Conservation (phyloP, 2,113 vertebrate species). For the Psophia crepitans region DNA sequence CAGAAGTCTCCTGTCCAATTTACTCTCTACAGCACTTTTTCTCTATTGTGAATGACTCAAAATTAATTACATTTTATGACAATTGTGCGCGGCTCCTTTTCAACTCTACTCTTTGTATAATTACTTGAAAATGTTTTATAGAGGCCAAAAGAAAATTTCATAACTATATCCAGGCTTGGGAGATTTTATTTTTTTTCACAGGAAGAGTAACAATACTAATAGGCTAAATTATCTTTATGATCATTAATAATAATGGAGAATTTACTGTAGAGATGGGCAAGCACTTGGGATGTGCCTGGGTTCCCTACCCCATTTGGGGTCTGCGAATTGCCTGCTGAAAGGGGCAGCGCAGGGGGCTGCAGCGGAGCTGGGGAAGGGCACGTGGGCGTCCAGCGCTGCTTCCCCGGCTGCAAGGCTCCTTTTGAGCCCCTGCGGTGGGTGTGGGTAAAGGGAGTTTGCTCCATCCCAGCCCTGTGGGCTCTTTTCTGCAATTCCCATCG, state of each 20-base stretch:
- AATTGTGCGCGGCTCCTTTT: conserved; percentile 21
- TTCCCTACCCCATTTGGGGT: neutral
- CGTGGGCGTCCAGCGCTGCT: too few species aligned
- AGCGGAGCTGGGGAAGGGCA: neutral
- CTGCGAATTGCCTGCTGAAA: neutral
- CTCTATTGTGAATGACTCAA: conserved; percentile 54
- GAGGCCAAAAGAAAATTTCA: neutral
- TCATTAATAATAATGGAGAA: neutral
- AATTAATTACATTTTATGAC: conserved; percentile 68
- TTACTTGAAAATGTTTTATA: conserved; percentile 24
- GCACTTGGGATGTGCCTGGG: neutral
- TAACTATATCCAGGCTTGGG: neutral
- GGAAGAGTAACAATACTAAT: neutral
- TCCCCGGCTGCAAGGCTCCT: neutral
- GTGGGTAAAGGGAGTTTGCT: neutral
- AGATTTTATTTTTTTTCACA: neutral
- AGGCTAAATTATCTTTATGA: neutral
- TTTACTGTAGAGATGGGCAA: neutral
- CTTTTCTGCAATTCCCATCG: neutral
- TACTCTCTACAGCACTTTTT: conserved; percentile 52
- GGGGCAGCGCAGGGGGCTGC: neutral
- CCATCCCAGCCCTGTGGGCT: neutral
- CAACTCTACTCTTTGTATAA: conserved; percentile 4
- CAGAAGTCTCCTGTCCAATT: conserved; percentile 61
- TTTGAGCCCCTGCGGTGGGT: neutral